Percentiles rank a stretch among this genome's conserved stretches.
phyloP scores from a whole-genome alignment of 64 coral and sea anemone species.

The Hydrozoanthus tunicans region DNA sequence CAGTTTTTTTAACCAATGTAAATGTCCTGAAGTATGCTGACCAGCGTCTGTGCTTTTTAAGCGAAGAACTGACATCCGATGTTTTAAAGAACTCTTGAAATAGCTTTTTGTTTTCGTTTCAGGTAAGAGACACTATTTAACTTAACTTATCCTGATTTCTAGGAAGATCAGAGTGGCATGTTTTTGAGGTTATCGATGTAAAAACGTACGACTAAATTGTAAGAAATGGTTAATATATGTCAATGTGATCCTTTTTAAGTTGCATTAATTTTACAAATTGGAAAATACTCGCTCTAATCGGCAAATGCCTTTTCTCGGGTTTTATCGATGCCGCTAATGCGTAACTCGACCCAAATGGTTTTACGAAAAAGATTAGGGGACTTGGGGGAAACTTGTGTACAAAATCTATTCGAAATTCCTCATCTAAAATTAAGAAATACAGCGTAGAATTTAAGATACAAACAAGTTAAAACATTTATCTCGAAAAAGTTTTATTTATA shows the following conservation, averaged over 20 bases:
- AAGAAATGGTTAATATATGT: constrained; percentile 11
- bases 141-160: constrained; percentile 2
- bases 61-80: no score
- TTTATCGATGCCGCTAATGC: not conserved
- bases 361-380: constrained; percentile 5
- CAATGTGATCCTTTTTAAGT: not conserved
- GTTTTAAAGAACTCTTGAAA: no score
- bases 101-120: not conserved
- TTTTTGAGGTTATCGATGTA: not conserved
- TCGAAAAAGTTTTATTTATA: constrained; percentile 57
- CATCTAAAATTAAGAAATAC: constrained; percentile 25
- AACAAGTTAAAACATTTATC: constrained; percentile 14
- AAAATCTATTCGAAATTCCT: constrained; percentile 22
- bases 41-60: no score
- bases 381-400: constrained; percentile 12
- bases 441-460: constrained; percentile 15
- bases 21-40: no score
- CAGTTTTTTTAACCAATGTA: no score
- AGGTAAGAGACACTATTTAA: not conserved
- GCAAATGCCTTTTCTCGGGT: not conserved
- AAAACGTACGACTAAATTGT: not conserved
- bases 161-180: no score
- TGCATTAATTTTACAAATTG: not conserved
- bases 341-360: constrained; percentile 9
- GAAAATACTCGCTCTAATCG: not conserved